These are phyloP conservation scores for Pseudorasbora parva DNA, from an alignment of 2,113 vertebrate genomes.

Conservation along the genomic window DNA sequence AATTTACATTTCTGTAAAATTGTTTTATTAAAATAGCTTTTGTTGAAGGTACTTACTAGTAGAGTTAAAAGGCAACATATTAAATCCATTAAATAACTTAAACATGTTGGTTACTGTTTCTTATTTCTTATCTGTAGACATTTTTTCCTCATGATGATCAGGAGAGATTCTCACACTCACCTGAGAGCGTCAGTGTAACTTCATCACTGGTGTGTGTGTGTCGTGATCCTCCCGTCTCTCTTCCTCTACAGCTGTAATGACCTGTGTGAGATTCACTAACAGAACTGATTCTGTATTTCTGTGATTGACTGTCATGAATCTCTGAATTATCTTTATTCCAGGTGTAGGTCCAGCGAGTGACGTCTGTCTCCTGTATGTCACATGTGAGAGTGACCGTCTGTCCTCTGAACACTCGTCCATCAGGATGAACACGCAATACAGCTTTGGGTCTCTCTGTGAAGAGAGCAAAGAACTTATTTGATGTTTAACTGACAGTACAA, in stretches of 20 bases:
- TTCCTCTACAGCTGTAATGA: neutral
- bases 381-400: constrained; percentile 32
- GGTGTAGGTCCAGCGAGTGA: neutral
- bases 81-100: neutral
- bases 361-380: neutral
- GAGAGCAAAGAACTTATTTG: no score
- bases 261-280: constrained; percentile 8
- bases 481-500: neutral
- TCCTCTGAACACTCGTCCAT: constrained; percentile 6
- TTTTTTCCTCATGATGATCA: neutral
- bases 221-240: neutral
- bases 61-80: neutral
- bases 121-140: neutral
- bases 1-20: neutral
- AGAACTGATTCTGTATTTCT: neutral
- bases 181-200: neutral
- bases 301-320: neutral
- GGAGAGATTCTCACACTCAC: neutral
- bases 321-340: neutral
- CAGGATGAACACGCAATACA: neutral
- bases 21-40: neutral
- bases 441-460: constrained; percentile 1
- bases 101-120: neutral
- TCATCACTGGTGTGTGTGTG: neutral
- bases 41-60: neutral